Conservation (phyloP, 2,888 invertebrate genomes). For the Chymomyza procnemis region DNA sequence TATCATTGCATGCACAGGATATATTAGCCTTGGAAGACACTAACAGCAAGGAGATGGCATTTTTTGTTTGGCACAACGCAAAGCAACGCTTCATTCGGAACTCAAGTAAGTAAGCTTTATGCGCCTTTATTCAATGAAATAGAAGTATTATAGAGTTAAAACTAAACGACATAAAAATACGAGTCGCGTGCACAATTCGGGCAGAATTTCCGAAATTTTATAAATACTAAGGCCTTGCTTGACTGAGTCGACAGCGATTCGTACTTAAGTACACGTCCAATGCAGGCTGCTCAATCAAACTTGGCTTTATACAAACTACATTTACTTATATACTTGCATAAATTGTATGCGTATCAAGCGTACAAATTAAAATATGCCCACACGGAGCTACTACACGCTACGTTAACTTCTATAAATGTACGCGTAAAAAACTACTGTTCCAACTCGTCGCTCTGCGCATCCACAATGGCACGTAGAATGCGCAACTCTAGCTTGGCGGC, state of each 20-base stretch:
- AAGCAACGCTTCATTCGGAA: constrained; percentile 50
- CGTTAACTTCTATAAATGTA: background rate
- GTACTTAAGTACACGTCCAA: background rate
- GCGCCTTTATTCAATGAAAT: constrained; percentile 47
- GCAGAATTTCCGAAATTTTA: background rate
- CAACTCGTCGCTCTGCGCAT: constrained; percentile 75
- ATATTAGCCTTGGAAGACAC: constrained; percentile 53
- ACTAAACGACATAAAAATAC: constrained; percentile 28
- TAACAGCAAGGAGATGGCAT: constrained; percentile 26
- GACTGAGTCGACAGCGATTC: background rate
- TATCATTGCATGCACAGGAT: constrained; percentile 45
- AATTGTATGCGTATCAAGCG: background rate
- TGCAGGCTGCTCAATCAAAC: background rate
- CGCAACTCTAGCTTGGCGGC: constrained; percentile 75
- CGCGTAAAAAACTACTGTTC: constrained; percentile 54
- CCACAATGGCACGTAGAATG: constrained; percentile 76
- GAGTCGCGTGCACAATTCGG: background rate
- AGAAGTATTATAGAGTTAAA: constrained; percentile 23
- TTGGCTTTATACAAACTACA: background rate
- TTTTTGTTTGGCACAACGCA: constrained; percentile 62
- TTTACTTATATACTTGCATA: no score
- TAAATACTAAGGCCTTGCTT: background rate
- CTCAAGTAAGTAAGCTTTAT: constrained; percentile 65
- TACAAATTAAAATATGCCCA: background rate
- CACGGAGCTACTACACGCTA: background rate